These are phyloP conservation scores for Archips crataeganus DNA, from an alignment of 2,888 invertebrate species.

Conservation along the genomic window DNA sequence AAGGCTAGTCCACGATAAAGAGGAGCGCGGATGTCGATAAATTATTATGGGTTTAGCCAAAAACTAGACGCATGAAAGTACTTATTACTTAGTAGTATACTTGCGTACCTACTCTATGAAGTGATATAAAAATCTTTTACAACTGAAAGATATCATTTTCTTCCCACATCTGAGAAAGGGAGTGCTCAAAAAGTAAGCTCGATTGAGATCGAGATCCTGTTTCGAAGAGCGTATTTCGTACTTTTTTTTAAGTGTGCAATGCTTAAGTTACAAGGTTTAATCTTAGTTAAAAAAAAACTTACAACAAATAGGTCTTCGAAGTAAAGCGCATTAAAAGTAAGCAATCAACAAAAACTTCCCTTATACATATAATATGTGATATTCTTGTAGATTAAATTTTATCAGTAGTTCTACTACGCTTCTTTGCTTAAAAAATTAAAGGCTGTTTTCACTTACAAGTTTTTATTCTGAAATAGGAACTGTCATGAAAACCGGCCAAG, in stretches of 20 bases:
- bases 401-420: not conserved
- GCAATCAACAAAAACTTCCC: too few relatives aligned
- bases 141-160: too few relatives aligned
- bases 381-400: not conserved
- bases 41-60: not conserved
- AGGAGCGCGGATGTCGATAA: not conserved
- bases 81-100: too few relatives aligned
- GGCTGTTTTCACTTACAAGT: too few relatives aligned
- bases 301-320: not conserved
- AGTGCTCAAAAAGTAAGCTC: not conserved
- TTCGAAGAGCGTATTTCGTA: not conserved
- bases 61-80: not conserved
- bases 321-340: too few relatives aligned
- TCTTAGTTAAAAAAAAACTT: too few relatives aligned
- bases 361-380: not conserved
- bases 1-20: not conserved
- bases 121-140: not conserved
- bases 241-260: not conserved
- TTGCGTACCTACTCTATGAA: not conserved
- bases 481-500: too few relatives aligned
- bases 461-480: too few relatives aligned
- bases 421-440: not conserved
- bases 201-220: not conserved
- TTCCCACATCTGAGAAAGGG: not conserved
- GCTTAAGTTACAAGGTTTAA: too few relatives aligned